Evolutionary conservation across 1,140 invertebrate genomes (phyloP).

Genomic region (Diploscapter pachys): DNA sequence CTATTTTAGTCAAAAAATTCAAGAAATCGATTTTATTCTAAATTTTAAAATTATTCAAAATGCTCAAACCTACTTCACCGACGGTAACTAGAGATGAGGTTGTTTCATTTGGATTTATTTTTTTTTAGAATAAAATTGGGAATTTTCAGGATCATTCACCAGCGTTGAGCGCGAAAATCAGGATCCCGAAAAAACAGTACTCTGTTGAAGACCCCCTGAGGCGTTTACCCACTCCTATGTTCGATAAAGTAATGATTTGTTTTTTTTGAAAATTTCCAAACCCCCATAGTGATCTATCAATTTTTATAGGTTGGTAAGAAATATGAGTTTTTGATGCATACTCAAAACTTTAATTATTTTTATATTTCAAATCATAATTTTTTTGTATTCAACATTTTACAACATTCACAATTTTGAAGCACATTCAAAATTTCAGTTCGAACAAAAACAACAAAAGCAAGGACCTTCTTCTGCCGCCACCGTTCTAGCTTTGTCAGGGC

Average conservation of each 20-base stretch:
- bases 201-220: slow-evolving; percentile 32
- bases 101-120: background rate
- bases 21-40: background rate
- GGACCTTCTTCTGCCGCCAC: slow-evolving; percentile 35
- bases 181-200: slow-evolving; percentile 32
- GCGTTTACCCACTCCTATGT: slow-evolving; percentile 34
- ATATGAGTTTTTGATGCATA: too few relatives aligned
- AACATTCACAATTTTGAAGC: too few relatives aligned
- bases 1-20: background rate
- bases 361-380: background rate
- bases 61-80: background rate
- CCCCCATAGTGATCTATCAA: too few relatives aligned
- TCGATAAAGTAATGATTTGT: slow-evolving; percentile 30
- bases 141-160: slow-evolving; percentile 36
- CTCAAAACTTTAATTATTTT: too few relatives aligned
- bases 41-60: background rate
- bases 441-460: slow-evolving; percentile 24
- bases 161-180: slow-evolving; percentile 34
- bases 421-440: slow-evolving; percentile 16
- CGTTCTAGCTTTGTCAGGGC: slow-evolving; percentile 35
- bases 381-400: background rate
- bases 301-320: too few relatives aligned
- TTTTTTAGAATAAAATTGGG: background rate
- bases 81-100: background rate
- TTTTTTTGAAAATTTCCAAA: slow-evolving; percentile 1